phyloP scores from a whole-genome alignment of 2,113 vertebrate species.

The Telmatochromis sp. region DNA sequence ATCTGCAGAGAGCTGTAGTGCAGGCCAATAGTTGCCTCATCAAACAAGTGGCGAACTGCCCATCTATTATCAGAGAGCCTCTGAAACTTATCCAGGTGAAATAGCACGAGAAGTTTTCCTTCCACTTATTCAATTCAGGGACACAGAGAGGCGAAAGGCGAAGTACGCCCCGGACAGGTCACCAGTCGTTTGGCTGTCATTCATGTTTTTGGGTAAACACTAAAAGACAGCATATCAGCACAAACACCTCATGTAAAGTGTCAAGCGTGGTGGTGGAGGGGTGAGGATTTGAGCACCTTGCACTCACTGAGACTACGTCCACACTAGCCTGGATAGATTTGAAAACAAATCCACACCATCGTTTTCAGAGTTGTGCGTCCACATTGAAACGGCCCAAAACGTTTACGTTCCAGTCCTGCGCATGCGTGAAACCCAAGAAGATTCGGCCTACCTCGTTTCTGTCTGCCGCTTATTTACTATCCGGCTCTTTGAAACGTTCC shows the following conservation, averaged over 20 bases:
- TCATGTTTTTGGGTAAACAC: neutral
- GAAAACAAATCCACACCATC: neutral
- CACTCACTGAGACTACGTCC: neutral
- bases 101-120: fast-evolving
- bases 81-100: fast-evolving
- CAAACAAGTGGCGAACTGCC: fast-evolving
- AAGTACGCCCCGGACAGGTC: neutral
- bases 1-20: neutral
- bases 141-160: fast-evolving
- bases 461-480: fast-evolving
- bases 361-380: neutral
- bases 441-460: fast-evolving
- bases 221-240: neutral
- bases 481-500: fast-evolving
- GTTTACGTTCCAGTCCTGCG: fast-evolving
- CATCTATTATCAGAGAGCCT: neutral
- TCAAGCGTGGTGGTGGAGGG: neutral
- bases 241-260: neutral
- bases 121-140: fast-evolving
- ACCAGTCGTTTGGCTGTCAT: neutral
- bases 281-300: neutral
- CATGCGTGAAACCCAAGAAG: neutral
- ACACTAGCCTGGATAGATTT: neutral
- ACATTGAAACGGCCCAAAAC: neutral
- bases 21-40: fast-evolving